Evolutionary conservation across 2,113 vertebrate genomes (phyloP).

Genomic region (Marmota monax): DNA sequence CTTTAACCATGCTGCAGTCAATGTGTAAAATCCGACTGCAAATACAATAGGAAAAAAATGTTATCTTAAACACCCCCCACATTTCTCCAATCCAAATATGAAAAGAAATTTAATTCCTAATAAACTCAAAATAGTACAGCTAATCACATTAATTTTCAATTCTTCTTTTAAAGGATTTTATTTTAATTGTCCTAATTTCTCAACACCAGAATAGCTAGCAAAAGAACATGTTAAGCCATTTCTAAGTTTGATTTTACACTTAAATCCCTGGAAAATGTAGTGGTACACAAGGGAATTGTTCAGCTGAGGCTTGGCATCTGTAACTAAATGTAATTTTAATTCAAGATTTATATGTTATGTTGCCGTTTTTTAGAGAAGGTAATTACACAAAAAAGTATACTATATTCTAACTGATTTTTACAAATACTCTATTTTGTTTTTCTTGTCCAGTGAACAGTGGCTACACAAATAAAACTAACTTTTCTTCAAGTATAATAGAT

Average conservation of each 20-base stretch:
- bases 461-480: not conserved
- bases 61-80: not conserved
- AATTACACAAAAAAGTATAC: constrained; percentile 64
- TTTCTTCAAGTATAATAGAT: constrained; percentile 63
- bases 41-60: not conserved
- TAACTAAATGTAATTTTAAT: constrained; percentile 68
- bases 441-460: constrained; percentile 13
- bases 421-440: constrained; percentile 46
- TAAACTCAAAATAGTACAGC: not conserved
- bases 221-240: constrained; percentile 32
- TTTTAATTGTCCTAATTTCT: constrained; percentile 71
- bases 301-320: constrained; percentile 34
- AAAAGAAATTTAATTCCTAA: constrained; percentile 28
- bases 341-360: constrained; percentile 59
- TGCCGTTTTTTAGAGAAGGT: constrained; percentile 68
- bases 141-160: constrained; percentile 64
- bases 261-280: not conserved
- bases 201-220: not conserved
- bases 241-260: constrained; percentile 59
- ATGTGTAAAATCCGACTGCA: constrained; percentile 26
- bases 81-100: not conserved
- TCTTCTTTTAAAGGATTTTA: constrained; percentile 33
- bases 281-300: not conserved
- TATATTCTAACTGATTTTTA: constrained; percentile 65
- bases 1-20: not conserved